Base-by-base conservation (phyloP, 1,140 invertebrate genomes). In the Pemphigus obesinymphae region DNA sequence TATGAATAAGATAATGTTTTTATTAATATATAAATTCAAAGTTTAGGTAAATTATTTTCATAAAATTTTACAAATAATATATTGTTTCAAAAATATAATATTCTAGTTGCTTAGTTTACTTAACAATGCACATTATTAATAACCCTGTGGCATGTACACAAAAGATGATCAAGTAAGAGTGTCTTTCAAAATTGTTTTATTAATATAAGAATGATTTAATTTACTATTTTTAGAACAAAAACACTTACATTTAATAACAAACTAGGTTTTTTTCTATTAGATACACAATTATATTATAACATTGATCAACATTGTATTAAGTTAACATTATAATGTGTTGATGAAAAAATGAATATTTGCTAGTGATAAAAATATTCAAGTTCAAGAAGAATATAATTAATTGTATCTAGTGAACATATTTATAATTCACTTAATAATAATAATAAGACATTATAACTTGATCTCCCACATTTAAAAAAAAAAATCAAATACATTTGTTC, bases 1-100 rank as follows among this genome's bases (percentile, higher is more conserved):
- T 8, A 8, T 7, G 1, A n/a, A 37, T 10, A 20, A 8, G 8
- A 10, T 34, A 7, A 66, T 10, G 20, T 37, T 66, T 34, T 1
- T 20, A 34, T 37, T 4, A 37, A 66, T 37, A 26, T 15, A 17
- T 29, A 15, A 53, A 53, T n/a, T 31, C 8, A 34, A 63, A n/a
- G 7, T 66, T 11, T n/a, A 6, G n/a, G 20, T 20, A 37, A 20
- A 66, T n/a, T 66, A n/a, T 17, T 17, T 61, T 29, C 8, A 17
- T 15, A 34, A 11, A 34, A 66, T 66, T 17, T 31, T 66, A 37
- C 34, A 66, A 66, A 10, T 17, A 31, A 17, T 7, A 15, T 3
- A 66, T n/a, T 17, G 45, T 73, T 72, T 73, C 70, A 73, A 73
- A 73, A 50, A 73, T 73, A 31, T 31, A n/a, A n/a, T 4, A 1